phyloP scores from a whole-genome alignment of 2,113 vertebrate species.

The Ammodytes dubius region DNA sequence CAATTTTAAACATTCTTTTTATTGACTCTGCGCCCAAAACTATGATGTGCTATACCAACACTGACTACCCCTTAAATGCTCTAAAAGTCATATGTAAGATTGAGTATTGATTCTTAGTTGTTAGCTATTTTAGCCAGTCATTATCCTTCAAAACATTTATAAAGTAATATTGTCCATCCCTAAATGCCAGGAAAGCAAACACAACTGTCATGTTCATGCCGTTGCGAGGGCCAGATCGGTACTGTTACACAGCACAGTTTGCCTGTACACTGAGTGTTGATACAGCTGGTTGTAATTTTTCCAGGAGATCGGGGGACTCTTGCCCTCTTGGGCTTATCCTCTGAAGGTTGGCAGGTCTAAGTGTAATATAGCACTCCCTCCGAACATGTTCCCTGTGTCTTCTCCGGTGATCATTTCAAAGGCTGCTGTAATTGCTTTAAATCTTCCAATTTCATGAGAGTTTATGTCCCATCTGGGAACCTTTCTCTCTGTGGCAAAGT shows the following conservation, averaged over 20 bases:
- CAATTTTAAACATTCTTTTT: background rate
- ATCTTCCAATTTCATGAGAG: slow-evolving; percentile 45
- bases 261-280: slow-evolving; percentile 57
- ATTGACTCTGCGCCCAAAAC: too few species aligned
- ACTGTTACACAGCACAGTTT: background rate
- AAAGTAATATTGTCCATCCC: slow-evolving; percentile 31
- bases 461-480: slow-evolving; percentile 22
- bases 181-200: slow-evolving; percentile 40
- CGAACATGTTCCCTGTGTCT: slow-evolving; percentile 49
- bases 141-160: slow-evolving; percentile 29
- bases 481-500: background rate
- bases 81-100: background rate
- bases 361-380: slow-evolving; percentile 47
- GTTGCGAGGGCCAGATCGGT: slow-evolving; percentile 12
- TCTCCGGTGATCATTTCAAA: slow-evolving; percentile 58
- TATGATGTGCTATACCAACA: background rate
- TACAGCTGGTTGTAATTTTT: slow-evolving; percentile 76
- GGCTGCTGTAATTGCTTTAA: slow-evolving; percentile 48
- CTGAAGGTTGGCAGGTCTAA: slow-evolving; percentile 56
- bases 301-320: slow-evolving; percentile 50
- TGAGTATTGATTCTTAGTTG: background rate
- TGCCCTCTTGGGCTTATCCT: slow-evolving; percentile 59
- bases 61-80: background rate
- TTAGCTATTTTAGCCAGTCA: background rate
- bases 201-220: background rate